phyloP scores from a whole-genome alignment of 64 coral and sea anemone genomes.

The Dendronephthya gigantea region DNA sequence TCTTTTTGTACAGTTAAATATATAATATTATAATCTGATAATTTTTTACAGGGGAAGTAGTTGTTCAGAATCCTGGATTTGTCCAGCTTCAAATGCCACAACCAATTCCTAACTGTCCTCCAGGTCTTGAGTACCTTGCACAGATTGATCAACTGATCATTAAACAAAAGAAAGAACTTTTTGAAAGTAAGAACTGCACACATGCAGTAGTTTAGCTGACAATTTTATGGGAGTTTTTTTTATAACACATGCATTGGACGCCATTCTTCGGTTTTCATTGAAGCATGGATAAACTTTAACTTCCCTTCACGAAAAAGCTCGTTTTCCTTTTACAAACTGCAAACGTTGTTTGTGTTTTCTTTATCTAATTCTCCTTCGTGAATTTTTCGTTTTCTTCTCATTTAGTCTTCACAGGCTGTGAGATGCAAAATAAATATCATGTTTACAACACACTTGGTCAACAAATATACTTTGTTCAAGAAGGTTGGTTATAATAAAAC shows the following conservation, averaged over 20 bases:
- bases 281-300: not conserved
- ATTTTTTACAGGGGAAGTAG: not conserved
- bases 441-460: conserved; percentile 54
- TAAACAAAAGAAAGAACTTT: conserved; percentile 15
- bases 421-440: conserved; percentile 57
- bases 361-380: not conserved
- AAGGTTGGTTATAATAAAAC: conserved; percentile 54
- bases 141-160: conserved; percentile 11
- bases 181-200: not conserved
- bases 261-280: not conserved
- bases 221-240: too few relatives aligned
- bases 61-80: not conserved
- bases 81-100: not conserved
- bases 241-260: too few relatives aligned
- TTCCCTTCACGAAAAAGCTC: too few relatives aligned
- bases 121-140: conserved; percentile 8
- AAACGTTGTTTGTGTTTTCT: too few relatives aligned
- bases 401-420: conserved; percentile 65
- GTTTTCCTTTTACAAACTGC: too few relatives aligned
- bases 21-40: too few relatives aligned
- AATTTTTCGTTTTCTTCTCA: not conserved
- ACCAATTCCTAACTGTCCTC: conserved; percentile 2
- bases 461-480: conserved; percentile 58
- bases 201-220: too few relatives aligned
- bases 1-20: too few relatives aligned